Evolutionary conservation across 2,888 invertebrate species (phyloP), one percentile per base, ranked within the genome.

Genomic region (Saturnia pavonia): DNA sequence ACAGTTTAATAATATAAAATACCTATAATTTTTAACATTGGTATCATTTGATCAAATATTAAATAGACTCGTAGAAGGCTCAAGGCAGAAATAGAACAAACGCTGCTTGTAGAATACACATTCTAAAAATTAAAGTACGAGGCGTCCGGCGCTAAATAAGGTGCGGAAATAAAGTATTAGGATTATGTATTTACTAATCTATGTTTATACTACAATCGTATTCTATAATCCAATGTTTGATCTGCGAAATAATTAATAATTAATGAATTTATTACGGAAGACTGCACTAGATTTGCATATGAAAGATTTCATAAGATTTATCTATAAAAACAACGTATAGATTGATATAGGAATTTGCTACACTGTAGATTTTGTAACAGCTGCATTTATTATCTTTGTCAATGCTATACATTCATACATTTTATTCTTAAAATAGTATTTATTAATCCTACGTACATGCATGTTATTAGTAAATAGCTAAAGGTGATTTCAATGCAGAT

Each of bases 381-480:
- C 8, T 54, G 22, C n/a, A n/a, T n/a, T n/a, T 54, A 54, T 54
- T 54, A 9, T 54, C 7, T 54, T 8, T n/a, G n/a, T 54, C 54
- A 22, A n/a, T n/a, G 54, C n/a, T 54, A 54, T 51, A 51, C n/a
- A 51, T 54, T 54, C 22, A 54, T 51, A 51, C n/a, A 51, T 54
- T 54, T 54, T 54, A 54, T 54, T 54, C 54, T 14, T 48, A 48
- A 48, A 4, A 16, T 48, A 48, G 19, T 48, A 16, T 19, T 48
- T 54, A 54, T 54, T 22, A 54, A 54, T 22, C 6, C 22, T 54
- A 54, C 7, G 11, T 54, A n/a, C n/a, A 51, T 45, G 16, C 16
- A 48, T 19, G 48, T 54, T 54, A 1, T 54, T 54, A 54, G n/a
- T 48, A 16, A 19, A 54, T 7, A 54, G 2, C 22, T 54, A 54